phyloP scores from a whole-genome alignment of 2,113 vertebrate genomes.

The Trematomus loennbergii region DNA sequence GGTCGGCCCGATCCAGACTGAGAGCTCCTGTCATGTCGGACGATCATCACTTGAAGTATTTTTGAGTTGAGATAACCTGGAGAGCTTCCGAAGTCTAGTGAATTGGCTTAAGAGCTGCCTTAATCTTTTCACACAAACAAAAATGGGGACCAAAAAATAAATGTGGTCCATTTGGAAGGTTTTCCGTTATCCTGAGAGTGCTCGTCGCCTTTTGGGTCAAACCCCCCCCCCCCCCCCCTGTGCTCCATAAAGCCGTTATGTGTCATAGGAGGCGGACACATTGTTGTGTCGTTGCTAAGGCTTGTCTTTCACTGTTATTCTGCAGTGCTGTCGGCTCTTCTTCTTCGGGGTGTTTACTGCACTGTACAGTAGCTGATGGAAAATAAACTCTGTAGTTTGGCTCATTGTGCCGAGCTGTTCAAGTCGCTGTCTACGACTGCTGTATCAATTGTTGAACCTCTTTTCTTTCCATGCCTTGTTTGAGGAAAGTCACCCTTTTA shows the following conservation, averaged over 20 bases:
- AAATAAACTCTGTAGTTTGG: not conserved
- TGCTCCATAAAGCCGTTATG: not conserved
- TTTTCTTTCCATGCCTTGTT: constrained; percentile 37
- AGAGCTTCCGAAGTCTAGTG: constrained; percentile 2
- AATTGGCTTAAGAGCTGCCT: not conserved
- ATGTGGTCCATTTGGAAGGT: constrained; percentile 1
- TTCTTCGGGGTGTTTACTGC: constrained; percentile 8
- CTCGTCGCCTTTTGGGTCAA: constrained; percentile 27
- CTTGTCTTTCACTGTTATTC: constrained; percentile 1
- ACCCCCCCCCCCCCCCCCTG: too few species aligned
- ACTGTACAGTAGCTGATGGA: constrained; percentile 19
- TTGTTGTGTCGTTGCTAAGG: not conserved
- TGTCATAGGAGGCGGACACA: not conserved
- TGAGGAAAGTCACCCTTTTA: constrained; percentile 40
- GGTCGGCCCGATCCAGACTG: constrained; percentile 15
- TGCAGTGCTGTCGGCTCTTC: constrained; percentile 15
- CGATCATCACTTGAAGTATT: not conserved
- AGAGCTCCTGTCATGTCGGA: constrained; percentile 1
- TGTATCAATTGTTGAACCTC: constrained; percentile 54
- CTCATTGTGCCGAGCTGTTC: not conserved
- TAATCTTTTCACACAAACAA: constrained; percentile 6
- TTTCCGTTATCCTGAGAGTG: constrained; percentile 4
- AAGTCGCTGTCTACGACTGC: constrained; percentile 57
- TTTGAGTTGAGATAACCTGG: constrained; percentile 10
- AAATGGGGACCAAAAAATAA: constrained; percentile 63